Conservation (phyloP, 2,113 vertebrate genomes). For the Odontesthes bonariensis region DNA sequence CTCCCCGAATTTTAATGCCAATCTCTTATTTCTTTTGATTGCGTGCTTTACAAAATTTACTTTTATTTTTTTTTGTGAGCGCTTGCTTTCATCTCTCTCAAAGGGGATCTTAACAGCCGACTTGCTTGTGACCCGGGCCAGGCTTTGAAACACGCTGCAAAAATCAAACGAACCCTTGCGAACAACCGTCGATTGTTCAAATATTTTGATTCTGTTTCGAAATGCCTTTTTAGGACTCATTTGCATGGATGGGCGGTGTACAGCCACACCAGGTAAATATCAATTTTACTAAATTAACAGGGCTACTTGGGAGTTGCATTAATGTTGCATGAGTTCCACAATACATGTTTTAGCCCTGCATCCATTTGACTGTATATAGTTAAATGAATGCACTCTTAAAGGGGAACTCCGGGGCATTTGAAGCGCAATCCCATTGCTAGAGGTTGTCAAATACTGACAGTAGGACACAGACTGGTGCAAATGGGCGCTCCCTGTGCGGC, state of each 20-base stretch:
- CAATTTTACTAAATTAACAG: no score
- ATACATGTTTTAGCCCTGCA: no score
- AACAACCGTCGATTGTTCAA: not conserved
- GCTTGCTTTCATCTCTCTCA: constrained; percentile 52
- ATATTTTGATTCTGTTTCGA: not conserved
- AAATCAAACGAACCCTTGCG: constrained; percentile 22
- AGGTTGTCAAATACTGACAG: no score
- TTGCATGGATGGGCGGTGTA: not conserved
- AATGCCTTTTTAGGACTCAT: not conserved
- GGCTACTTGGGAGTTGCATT: no score
- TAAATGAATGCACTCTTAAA: no score
- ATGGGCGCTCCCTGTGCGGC: no score
- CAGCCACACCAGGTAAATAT: no score
- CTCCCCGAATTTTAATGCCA: constrained; percentile 34
- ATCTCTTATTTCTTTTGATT: constrained; percentile 61
- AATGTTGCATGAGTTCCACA: no score
- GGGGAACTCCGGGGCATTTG: no score
- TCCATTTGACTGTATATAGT: no score
- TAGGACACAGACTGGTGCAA: no score
- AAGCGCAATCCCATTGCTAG: no score
- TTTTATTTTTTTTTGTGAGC: constrained; percentile 51
- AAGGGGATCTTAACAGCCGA: constrained; percentile 47
- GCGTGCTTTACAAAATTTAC: constrained; percentile 43
- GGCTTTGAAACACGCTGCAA: constrained; percentile 40
- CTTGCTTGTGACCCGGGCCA: constrained; percentile 33